Evolutionary conservation across 2,797 vertebrate genomes (phyloP).

Genomic region (Sebastes itinus): DNA sequence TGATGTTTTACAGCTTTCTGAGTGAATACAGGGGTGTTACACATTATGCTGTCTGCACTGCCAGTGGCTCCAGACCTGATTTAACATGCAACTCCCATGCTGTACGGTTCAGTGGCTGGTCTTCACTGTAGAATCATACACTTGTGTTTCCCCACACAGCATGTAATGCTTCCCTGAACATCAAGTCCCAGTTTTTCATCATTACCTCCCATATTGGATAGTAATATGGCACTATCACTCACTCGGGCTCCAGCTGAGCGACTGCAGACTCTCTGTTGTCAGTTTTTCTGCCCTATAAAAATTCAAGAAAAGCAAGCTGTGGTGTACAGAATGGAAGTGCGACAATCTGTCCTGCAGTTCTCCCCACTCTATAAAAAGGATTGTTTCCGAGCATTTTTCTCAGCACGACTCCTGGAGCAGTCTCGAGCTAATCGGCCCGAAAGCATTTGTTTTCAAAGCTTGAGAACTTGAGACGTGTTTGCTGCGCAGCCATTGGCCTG

Average conservation of each 20-base stretch:
- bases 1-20: slow-evolving; percentile 6
- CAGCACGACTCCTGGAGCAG: background rate
- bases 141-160: background rate
- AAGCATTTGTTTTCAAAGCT: slow-evolving; percentile 18
- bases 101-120: background rate
- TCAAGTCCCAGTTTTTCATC: background rate
- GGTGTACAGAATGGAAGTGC: slow-evolving; percentile 1
- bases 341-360: slow-evolving; percentile 15
- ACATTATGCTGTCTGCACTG: background rate
- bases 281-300: background rate
- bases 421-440: background rate
- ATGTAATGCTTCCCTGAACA: background rate
- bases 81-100: background rate
- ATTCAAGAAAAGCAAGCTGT: background rate
- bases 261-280: slow-evolving; percentile 10
- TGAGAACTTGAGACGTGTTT: background rate
- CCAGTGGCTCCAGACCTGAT: background rate
- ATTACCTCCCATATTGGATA: slow-evolving; percentile 5
- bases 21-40: background rate
- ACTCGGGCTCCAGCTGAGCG: slow-evolving; percentile 6
- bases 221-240: background rate
- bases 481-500: slow-evolving; percentile 8
- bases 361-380: background rate
- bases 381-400: slow-evolving; percentile 28
- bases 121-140: background rate